Base-by-base conservation (phyloP, 2,797 vertebrate species). In the Ctenopoma kingsleyae region DNA sequence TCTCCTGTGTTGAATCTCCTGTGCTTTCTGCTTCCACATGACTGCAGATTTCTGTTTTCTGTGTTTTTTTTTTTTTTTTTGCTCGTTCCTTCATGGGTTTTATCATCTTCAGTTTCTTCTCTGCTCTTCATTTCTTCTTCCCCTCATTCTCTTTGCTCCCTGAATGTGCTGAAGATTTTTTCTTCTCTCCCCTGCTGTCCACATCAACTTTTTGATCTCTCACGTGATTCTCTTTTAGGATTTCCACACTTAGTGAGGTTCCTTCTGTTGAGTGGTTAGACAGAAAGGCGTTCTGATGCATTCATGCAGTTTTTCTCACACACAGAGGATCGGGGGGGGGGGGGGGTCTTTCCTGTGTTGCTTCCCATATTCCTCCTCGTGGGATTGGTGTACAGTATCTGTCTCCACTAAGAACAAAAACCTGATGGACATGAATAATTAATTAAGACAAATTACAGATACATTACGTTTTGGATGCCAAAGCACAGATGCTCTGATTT, bases 341-440 rank as follows among this genome's bases (percentile, higher is more conserved):
- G 38, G 48, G n/a, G 64, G 64, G 32, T 35, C 22, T 80, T 79
- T 76, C 41, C 53, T 64, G n/a, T 66, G 61, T 35, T 79, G 63
- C 53, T 23, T 75, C 46, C 23, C 58, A 41, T 22, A 41, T 46
- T 61, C 36, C 22, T 63, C 44, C 57, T 73, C 58, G 16, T 23
- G 40, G 69, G 68, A 35, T 36, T 59, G 47, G 16, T 66, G 13
- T 15, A 15, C 13, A 40, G 25, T 25, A 62, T 71, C 69, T 32
- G 51, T 77, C 74, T 76, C 53, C 27, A 43, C 17, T 36, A 74
- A 69, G 23, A 47, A 60, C 43, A 71, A 32, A 69, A 60, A 41
- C 61, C 71, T 58, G 25, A 74, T 70, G 46, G 35, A 60, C 41
- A 20, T 82, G 53, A 82, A 84, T 87, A 67, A 89, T 87, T 84